phyloP scores from a whole-genome alignment of 2,888 invertebrate species.

The Suillia variegata region DNA sequence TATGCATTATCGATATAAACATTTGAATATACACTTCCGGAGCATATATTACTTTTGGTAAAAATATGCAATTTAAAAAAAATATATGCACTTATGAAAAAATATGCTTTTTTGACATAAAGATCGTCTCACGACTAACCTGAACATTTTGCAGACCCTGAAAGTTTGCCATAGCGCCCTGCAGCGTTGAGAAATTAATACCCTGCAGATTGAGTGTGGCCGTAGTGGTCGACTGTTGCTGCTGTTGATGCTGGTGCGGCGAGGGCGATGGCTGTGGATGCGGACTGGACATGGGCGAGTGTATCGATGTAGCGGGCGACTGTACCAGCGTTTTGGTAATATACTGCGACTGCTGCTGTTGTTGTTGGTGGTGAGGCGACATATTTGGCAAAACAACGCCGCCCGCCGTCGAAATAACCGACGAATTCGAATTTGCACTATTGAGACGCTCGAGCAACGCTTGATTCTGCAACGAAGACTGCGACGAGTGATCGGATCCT shows the following conservation, averaged over 20 bases:
- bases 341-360: conserved; percentile 45
- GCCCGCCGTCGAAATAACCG: conserved; percentile 38
- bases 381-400: conserved; percentile 53
- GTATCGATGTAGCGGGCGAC: conserved; percentile 61
- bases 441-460: conserved; percentile 58
- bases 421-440: conserved; percentile 45
- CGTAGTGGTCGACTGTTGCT: conserved; percentile 50
- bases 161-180: conserved; percentile 64
- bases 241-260: conserved; percentile 52
- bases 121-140: too few relatives aligned
- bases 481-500: conserved; percentile 56
- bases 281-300: conserved; percentile 68
- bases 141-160: conserved; percentile 77
- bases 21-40: too few relatives aligned
- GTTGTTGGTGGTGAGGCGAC: conserved; percentile 57
- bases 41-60: too few relatives aligned
- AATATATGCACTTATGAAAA: too few relatives aligned
- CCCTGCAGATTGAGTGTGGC: conserved; percentile 69
- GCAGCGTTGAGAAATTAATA: conserved; percentile 73
- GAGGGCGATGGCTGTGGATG: conserved; percentile 61
- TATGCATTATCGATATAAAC: too few relatives aligned
- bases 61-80: too few relatives aligned
- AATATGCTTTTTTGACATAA: too few relatives aligned
- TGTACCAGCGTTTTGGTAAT: conserved; percentile 57
- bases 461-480: conserved; percentile 50